These are phyloP conservation scores for Botia kubotai DNA, from an alignment of 2,797 vertebrate species.

Conservation along the genomic window DNA sequence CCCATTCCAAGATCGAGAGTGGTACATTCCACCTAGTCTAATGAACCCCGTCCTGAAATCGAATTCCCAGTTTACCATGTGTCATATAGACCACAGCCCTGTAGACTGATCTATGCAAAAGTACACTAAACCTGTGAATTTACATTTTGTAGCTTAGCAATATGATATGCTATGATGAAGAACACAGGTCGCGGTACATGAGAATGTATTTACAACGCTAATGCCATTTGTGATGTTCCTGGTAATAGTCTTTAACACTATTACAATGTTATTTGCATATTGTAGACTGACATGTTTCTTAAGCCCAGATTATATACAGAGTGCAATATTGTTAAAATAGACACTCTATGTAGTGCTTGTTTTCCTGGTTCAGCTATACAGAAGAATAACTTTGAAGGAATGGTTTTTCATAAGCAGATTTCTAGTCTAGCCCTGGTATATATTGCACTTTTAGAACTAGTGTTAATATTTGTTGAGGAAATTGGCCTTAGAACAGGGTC, in stretches of 20 bases:
- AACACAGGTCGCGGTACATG: constrained; percentile 43
- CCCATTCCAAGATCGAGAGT: constrained; percentile 26
- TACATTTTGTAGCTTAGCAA: constrained; percentile 51
- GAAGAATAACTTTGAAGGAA: neutral
- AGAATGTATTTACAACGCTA: constrained; percentile 46
- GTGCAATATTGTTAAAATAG: constrained; percentile 28
- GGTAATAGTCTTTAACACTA: constrained; percentile 23
- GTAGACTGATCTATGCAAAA: constrained; percentile 66
- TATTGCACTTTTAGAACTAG: neutral
- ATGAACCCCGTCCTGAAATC: constrained; percentile 27
- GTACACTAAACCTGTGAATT: constrained; percentile 53
- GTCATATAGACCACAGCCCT: constrained; percentile 45
- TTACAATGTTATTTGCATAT: constrained; percentile 40
- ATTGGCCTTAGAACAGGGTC: constrained; percentile 5
- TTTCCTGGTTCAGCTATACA: neutral
- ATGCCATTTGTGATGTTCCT: constrained; percentile 24
- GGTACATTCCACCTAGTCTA: constrained; percentile 57
- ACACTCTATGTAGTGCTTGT: neutral
- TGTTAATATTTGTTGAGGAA: constrained; percentile 1
- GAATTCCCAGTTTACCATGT: constrained; percentile 47
- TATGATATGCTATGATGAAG: constrained; percentile 22
- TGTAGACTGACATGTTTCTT: constrained; percentile 1
- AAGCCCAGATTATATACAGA: constrained; percentile 21
- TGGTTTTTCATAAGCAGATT: neutral
- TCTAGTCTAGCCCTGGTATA: neutral